Percentiles rank a stretch among this genome's conserved stretches.
Evolutionary conservation across 2,797 vertebrate genomes (phyloP).

Genomic region (Catostomus latipinnis): DNA sequence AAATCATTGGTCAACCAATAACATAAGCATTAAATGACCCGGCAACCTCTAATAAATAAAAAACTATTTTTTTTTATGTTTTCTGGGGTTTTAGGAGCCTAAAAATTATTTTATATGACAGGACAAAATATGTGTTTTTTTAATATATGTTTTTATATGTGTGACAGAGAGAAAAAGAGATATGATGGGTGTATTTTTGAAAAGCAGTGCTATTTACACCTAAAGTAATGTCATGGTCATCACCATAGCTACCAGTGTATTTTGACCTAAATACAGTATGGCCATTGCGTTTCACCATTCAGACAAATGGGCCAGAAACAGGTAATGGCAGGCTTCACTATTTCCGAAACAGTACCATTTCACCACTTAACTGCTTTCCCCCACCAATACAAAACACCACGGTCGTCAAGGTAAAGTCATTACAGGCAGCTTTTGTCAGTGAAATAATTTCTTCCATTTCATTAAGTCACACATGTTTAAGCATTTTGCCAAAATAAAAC

Average conservation of each 20-base stretch:
- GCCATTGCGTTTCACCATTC: constrained; percentile 40
- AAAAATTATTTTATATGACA: neutral
- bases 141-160: constrained; percentile 56
- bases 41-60: neutral
- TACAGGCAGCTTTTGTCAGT: constrained; percentile 11
- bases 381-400: constrained; percentile 30
- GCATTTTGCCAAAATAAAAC: constrained; percentile 17
- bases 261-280: constrained; percentile 26
- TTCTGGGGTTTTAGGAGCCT: neutral
- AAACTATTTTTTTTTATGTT: neutral
- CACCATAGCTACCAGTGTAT: constrained; percentile 58
- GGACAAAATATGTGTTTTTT: constrained; percentile 31
- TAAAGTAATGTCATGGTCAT: constrained; percentile 62
- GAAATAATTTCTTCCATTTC: neutral
- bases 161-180: constrained; percentile 15
- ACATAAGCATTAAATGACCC: neutral
- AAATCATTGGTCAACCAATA: neutral
- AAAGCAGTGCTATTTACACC: constrained; percentile 47
- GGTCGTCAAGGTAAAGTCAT: constrained; percentile 45
- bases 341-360: constrained; percentile 19
- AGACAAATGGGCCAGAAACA: constrained; percentile 49
- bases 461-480: neutral
- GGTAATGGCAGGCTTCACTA: constrained; percentile 41
- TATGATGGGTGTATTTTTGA: constrained; percentile 1
- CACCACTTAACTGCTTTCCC: neutral